A percentile compares a stretch with the other conserved stretches of the same genome.
Evolutionary conservation across 1,140 invertebrate genomes (phyloP).

Genomic region (Calephelis nemesis): DNA sequence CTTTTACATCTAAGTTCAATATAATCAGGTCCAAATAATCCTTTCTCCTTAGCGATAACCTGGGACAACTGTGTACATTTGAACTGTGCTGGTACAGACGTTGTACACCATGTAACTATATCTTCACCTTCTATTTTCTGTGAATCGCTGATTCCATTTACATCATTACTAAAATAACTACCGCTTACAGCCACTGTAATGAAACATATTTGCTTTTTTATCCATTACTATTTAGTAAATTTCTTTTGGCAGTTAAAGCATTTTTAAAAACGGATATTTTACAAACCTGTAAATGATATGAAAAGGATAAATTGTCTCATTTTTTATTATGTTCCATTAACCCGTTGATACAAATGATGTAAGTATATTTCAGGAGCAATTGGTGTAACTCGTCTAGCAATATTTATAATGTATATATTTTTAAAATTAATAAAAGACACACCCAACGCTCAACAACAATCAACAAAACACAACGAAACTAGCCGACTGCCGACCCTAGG

Average conservation of each 20-base stretch:
- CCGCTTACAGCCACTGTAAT: conserved; percentile 30
- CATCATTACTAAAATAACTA: conserved; percentile 38
- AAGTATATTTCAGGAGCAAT: too few relatives aligned
- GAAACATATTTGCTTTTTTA: not conserved
- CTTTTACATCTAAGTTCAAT: conserved; percentile 83
- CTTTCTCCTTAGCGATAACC: conserved; percentile 83
- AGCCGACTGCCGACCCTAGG: too few relatives aligned
- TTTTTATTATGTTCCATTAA: not conserved
- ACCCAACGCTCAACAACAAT: too few relatives aligned
- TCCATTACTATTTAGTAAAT: not conserved
- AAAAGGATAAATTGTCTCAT: not conserved
- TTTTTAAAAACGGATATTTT: not conserved
- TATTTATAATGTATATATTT: too few relatives aligned
- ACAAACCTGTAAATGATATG: not conserved
- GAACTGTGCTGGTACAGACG: conserved; percentile 84
- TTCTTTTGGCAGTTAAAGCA: too few relatives aligned
- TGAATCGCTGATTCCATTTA: conserved; percentile 37
- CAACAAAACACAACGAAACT: too few relatives aligned
- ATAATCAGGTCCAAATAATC: conserved; percentile 81
- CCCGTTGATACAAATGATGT: not conserved
- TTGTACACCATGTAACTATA: conserved; percentile 87
- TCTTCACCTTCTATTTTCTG: conserved; percentile 55
- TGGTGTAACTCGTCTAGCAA: too few relatives aligned
- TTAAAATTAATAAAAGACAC: too few relatives aligned
- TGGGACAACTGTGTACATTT: conserved; percentile 88